phyloP scores from a whole-genome alignment of 2,888 invertebrate genomes.

The Drosophila pseudotakahashii region DNA sequence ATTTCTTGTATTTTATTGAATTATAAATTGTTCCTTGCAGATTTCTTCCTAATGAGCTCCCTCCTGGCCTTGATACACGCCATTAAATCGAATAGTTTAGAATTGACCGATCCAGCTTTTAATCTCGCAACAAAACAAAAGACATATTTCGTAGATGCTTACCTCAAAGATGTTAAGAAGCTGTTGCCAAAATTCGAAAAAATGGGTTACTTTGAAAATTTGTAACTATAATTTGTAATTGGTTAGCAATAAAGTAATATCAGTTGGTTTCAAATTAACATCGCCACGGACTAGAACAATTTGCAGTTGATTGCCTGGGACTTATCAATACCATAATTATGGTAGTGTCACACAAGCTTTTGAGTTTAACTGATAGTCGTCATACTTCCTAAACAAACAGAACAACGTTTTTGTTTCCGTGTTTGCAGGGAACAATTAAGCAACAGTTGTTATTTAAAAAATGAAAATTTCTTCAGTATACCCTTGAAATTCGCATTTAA shows the following conservation, averaged over 20 bases:
- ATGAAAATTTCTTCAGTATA: too few species aligned
- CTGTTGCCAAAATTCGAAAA: constrained; percentile 10
- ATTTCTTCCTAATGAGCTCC: constrained; percentile 13
- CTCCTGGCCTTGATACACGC: constrained; percentile 3
- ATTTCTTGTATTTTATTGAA: too few species aligned
- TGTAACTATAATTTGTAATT: not conserved
- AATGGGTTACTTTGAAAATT: constrained; percentile 19
- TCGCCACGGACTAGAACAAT: not conserved
- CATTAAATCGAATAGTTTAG: not conserved
- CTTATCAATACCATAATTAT: not conserved
- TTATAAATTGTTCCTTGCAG: not conserved
- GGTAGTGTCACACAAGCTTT: not conserved
- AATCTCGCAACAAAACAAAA: not conserved
- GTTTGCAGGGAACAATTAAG: not conserved
- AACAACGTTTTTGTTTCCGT: not conserved
- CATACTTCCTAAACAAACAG: constrained; percentile 4
- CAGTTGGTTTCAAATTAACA: not conserved
- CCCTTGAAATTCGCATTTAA: too few species aligned
- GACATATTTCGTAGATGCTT: not conserved
- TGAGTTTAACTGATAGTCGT: not conserved
- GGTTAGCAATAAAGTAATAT: not conserved
- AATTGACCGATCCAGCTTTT: not conserved
- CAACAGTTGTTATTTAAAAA: not conserved
- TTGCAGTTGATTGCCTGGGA: not conserved
- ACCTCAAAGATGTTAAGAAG: not conserved